Conservation (phyloP, 2,797 vertebrate species). For the Phylloscopus collybita region DNA sequence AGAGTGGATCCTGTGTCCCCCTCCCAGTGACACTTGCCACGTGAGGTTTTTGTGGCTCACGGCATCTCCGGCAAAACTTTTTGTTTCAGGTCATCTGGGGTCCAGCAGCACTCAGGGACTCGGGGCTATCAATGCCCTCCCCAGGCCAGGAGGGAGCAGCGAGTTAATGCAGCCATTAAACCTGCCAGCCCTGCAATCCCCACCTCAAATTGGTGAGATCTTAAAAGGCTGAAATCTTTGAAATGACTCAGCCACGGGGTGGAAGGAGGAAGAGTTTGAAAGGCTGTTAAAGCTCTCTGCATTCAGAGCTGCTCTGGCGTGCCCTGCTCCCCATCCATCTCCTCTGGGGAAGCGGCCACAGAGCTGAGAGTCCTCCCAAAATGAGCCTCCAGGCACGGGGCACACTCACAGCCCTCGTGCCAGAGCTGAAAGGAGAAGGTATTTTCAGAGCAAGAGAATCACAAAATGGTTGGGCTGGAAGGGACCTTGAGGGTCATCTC, state of each 20-base stretch:
- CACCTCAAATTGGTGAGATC: neutral
- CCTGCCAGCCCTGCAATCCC: neutral
- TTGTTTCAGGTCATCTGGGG: neutral
- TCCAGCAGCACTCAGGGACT: neutral
- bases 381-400: neutral
- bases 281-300: slow-evolving; percentile 6
- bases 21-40: neutral
- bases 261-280: neutral
- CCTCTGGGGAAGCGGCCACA: accelerated
- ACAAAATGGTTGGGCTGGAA: neutral
- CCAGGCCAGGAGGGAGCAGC: neutral
- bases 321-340: neutral
- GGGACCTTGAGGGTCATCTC: neutral
- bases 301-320: neutral
- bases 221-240: slow-evolving; percentile 30
- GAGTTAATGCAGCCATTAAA: slow-evolving; percentile 22
- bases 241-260: neutral
- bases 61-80: neutral
- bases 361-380: neutral
- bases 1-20: neutral
- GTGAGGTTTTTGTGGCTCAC: accelerated
- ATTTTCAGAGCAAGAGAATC: neutral
- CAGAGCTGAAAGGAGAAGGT: neutral
- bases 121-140: accelerated
- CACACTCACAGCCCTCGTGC: neutral